phyloP scores from a whole-genome alignment of 1,140 invertebrate species.

The Lepidurus apus region DNA sequence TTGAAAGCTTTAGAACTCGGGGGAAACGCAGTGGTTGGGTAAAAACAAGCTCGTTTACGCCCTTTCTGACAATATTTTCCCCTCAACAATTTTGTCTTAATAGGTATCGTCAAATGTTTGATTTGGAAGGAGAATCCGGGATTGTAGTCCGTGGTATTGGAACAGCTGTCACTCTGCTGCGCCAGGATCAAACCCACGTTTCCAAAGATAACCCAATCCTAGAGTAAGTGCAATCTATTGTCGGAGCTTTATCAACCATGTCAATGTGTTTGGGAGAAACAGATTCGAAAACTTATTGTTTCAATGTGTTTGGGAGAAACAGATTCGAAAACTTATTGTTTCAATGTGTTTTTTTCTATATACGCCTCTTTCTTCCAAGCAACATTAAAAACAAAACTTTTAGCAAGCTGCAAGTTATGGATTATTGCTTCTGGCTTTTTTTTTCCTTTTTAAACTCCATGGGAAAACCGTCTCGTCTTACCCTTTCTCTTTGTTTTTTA shows the following conservation, averaged over 20 bases:
- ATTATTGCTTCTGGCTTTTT: too few species aligned
- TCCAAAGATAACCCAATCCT: slow-evolving; percentile 32
- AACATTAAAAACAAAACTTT: too few species aligned
- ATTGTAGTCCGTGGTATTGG: slow-evolving; percentile 87
- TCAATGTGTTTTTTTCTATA: too few species aligned
- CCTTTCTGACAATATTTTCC: neutral
- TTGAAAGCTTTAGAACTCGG: slow-evolving; percentile 89
- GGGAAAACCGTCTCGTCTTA: slow-evolving; percentile 24
- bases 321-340: too few species aligned
- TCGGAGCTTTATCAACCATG: neutral
- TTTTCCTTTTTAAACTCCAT: too few species aligned
- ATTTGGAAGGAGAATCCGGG: slow-evolving; percentile 92
- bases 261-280: too few species aligned
- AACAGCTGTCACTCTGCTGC: slow-evolving; percentile 69
- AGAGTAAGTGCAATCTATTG: slow-evolving; percentile 39
- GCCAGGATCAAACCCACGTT: slow-evolving; percentile 38
- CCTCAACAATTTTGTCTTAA: slow-evolving; percentile 27
- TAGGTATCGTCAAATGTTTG: slow-evolving; percentile 88
- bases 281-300: too few species aligned
- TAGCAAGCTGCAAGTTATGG: too few species aligned
- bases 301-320: too few species aligned
- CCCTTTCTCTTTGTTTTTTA: slow-evolving; percentile 29
- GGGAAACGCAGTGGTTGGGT: slow-evolving; percentile 90
- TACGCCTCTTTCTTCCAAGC: too few species aligned
- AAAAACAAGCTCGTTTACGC: slow-evolving; percentile 36